Evolutionary conservation across 1,140 invertebrate genomes (phyloP).

Genomic region (Diachasmimorpha longicaudata): DNA sequence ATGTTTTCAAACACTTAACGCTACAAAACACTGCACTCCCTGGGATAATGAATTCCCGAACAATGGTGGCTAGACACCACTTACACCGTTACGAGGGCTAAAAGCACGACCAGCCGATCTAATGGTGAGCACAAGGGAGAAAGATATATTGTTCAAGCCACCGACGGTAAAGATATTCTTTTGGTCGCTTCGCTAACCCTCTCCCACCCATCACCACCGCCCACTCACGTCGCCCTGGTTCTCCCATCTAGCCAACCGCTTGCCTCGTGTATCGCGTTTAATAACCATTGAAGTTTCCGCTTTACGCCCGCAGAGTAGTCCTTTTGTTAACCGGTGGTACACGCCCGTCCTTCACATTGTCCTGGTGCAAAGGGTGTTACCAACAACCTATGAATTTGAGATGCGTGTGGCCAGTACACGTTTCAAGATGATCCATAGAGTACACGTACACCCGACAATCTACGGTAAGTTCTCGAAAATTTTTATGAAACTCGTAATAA

Average conservation of each 20-base stretch:
- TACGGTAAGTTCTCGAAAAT: no score
- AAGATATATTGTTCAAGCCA: slow-evolving; percentile 11
- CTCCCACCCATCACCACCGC: neutral
- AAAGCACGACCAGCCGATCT: neutral
- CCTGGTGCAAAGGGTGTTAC: neutral
- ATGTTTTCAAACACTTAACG: slow-evolving; percentile 21
- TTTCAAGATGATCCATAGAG: neutral
- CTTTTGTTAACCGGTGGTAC: slow-evolving; percentile 18
- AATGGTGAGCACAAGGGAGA: neutral
- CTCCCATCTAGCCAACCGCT: neutral
- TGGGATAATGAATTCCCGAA: slow-evolving; percentile 25
- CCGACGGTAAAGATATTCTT: slow-evolving; percentile 1
- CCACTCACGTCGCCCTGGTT: neutral
- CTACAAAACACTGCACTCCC: slow-evolving; percentile 10
- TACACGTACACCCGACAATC: no score
- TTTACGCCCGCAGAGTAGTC: slow-evolving; percentile 20
- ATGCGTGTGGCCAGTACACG: neutral
- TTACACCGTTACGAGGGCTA: slow-evolving; percentile 13
- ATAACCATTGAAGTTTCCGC: slow-evolving; percentile 53
- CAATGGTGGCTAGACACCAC: slow-evolving; percentile 14
- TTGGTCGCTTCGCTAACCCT: neutral
- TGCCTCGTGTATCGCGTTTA: slow-evolving; percentile 40
- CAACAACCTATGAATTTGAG: slow-evolving; percentile 3
- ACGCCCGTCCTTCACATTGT: neutral
- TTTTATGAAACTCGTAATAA: no score